These are phyloP conservation scores for Polydrusus tereticollis DNA, from an alignment of 2,888 invertebrate genomes.

Conservation along the genomic window DNA sequence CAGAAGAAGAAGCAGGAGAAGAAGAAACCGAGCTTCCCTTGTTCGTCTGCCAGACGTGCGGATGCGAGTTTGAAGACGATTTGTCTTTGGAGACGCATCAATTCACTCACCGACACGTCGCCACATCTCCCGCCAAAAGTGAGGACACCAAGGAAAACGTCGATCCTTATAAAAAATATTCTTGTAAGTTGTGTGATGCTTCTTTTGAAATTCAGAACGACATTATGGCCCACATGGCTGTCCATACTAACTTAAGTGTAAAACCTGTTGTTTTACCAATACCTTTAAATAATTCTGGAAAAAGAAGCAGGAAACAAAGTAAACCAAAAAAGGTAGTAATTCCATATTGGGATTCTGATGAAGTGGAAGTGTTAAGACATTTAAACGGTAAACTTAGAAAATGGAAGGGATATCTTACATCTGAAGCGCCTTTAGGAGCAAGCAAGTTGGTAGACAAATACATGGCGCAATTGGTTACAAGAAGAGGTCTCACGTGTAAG, in stretches of 20 bases:
- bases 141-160: slow-evolving; percentile 66
- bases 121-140: slow-evolving; percentile 69
- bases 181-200: slow-evolving; percentile 67
- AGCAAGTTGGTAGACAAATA: slow-evolving; percentile 63
- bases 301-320: slow-evolving; percentile 67
- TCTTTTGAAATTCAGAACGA: slow-evolving; percentile 66
- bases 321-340: slow-evolving; percentile 68
- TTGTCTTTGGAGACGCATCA: slow-evolving; percentile 69
- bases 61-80: slow-evolving; percentile 70
- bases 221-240: slow-evolving; percentile 69
- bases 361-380: slow-evolving; percentile 60
- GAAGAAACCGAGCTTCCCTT: slow-evolving; percentile 67
- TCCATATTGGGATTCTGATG: slow-evolving; percentile 63
- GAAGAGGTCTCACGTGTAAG: slow-evolving; percentile 62
- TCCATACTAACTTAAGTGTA: slow-evolving; percentile 64
- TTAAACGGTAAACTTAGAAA: slow-evolving; percentile 60
- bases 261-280: slow-evolving; percentile 56
- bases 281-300: slow-evolving; percentile 58
- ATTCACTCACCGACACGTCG: slow-evolving; percentile 66
- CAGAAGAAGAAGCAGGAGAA: slow-evolving; percentile 60
- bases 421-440: slow-evolving; percentile 53
- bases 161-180: slow-evolving; percentile 65
- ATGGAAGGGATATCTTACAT: slow-evolving; percentile 56
- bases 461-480: slow-evolving; percentile 63
- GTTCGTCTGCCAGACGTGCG: slow-evolving; percentile 70